Evolutionary conservation across 2,888 invertebrate genomes (phyloP), one percentile per base, ranked within the genome.

Genomic region (Scaptomyza caliginosa): DNA sequence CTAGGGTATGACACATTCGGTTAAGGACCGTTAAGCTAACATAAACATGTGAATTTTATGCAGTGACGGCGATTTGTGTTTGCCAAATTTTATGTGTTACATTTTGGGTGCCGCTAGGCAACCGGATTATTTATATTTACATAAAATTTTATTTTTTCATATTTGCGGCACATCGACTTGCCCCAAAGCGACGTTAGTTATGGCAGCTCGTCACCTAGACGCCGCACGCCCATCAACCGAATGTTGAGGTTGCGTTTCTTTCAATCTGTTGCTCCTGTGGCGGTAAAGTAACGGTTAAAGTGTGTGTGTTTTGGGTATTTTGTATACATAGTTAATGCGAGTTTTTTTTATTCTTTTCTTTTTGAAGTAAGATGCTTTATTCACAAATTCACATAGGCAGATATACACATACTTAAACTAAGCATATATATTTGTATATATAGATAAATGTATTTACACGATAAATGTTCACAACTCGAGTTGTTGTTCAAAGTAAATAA

Each of bases 61-160:
- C 42, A 45, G 42, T 38, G 21, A 19, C 36, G 21, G 17, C 40
- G 54, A 58, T 58, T 63, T 45, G 67, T 16, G 39, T 30, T 32
- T 43, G 50, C 32, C 56, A 57, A 45, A 51, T 57, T 58, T 45
- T 21, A 21, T 40, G 36, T 26, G 32, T 46, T 26, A 45, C 34
- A 40, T 38, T 38, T 30, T 45, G 17, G 40, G n/a, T 26, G 36
- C 60, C 80, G 58, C 63, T 21, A 66, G 84, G 70, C 80, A 64
- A 46, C 57, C 58, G 54, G 60, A 71, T 84, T 82, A 82, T 81
- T 78, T 69, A 76, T 83, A 87, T 87, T 81, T 82, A 67, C 78
- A 75, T 55, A 50, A 42, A 46, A 34, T 54, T 54, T 58, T 60
- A 3, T 24, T 28, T 28, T 28, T 63, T 17, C 42, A 52, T 52